A percentile compares a stretch with the other conserved stretches of the same genome.
Conservation (phyloP, 2,797 vertebrate genomes). For the Pachyuromys duprasi region DNA sequence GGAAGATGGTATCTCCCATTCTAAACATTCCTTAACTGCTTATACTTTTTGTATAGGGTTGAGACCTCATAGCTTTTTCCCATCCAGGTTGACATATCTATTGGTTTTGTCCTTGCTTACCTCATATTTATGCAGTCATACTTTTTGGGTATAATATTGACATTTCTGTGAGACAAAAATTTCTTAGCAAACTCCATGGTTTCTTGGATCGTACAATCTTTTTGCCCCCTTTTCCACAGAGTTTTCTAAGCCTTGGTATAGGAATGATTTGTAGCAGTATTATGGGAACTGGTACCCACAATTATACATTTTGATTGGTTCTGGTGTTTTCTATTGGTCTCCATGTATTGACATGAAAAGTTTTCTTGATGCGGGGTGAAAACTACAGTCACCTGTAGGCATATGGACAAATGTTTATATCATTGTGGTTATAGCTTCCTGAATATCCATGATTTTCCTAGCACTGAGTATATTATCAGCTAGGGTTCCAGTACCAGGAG, state of each 20-base stretch:
- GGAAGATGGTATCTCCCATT: too few relatives aligned
- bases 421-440: too few relatives aligned
- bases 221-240: not conserved
- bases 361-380: not conserved
- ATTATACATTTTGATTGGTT: not conserved
- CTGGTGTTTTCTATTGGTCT: not conserved
- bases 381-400: not conserved
- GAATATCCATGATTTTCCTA: not conserved
- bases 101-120: too few relatives aligned
- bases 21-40: too few relatives aligned
- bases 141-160: too few relatives aligned
- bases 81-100: too few relatives aligned
- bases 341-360: not conserved
- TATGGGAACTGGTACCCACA: not conserved
- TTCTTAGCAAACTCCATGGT: too few relatives aligned
- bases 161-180: too few relatives aligned
- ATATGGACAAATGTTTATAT: not conserved
- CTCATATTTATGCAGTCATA: too few relatives aligned
- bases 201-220: too few relatives aligned
- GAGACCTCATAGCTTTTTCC: too few relatives aligned
- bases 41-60: too few relatives aligned
- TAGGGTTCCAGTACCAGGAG: not conserved
- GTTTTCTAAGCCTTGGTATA: not conserved
- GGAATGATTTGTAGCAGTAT: not conserved
- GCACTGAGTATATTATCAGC: not conserved